Evolutionary conservation across 2,797 vertebrate genomes (phyloP), one percentile per base, ranked within the genome.

Genomic region (Amphiprion clarkii): DNA sequence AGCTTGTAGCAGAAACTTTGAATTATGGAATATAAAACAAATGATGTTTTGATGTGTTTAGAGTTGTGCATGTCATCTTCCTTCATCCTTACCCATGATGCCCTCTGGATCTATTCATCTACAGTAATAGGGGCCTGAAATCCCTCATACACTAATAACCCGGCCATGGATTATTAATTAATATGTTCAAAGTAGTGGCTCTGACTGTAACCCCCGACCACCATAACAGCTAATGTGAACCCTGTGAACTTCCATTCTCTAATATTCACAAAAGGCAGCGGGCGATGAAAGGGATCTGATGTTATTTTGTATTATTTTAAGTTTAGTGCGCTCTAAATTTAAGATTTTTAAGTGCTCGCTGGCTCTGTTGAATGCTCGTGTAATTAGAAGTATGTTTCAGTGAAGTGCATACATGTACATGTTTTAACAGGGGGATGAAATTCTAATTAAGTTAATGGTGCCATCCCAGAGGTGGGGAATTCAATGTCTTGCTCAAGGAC

Each of bases 121-220:
- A 67, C 71, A 74, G 73, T 80, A 89, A 88, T 73, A 88, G 65
- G 68, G 54, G 69, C 62, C 82, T 76, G 78, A 86, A 82, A 87
- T 76, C 42, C 70, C 81, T 82, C 88, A 85, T 71, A 83, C 79
- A 76, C 87, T 89, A 90, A 93, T 87, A 89, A 91, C 81, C 76
- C 70, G 78, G 63, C 78, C 89, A 90, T 92, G 88, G 84, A 88
- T 92, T 91, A 91, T 93, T 93, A 91, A 93, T 91, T 88, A 86
- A 89, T 88, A 88, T 87, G 80, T 91, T 92, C 84, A 87, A 90
- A 92, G 88, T 86, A 48, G 67, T 84, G 82, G 59, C 74, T 85
- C 83, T 74, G 78, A 87, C 76, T 90, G 71, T 83, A 77, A 86
- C 77, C 85, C 74, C 72, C 64, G 61, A 88, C 84, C 86, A 82